Evolutionary conservation across 2,113 vertebrate genomes (phyloP).

Genomic region (Holacanthus passer): DNA sequence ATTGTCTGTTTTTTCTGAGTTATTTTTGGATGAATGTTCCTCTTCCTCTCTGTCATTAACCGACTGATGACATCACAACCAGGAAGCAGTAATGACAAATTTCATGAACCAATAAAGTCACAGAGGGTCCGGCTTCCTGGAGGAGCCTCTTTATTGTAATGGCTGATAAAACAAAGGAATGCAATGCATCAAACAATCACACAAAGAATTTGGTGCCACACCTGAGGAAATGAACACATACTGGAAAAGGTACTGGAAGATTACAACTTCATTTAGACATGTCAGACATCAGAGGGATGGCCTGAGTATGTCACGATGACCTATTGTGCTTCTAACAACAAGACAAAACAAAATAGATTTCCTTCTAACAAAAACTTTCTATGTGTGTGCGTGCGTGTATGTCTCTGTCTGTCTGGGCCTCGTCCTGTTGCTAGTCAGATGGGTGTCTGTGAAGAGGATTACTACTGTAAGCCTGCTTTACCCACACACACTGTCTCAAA

Average conservation of each 20-base stretch:
- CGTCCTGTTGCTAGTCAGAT: conserved; percentile 83
- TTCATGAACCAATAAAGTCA: conserved; percentile 77
- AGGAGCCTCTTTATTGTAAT: conserved; percentile 46
- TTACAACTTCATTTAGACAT: conserved; percentile 22
- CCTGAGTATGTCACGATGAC: neutral
- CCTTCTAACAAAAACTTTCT: conserved; percentile 46
- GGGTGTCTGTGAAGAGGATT: conserved; percentile 87
- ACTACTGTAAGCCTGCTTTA: conserved; percentile 85
- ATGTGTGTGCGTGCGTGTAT: neutral
- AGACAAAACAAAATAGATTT: conserved; percentile 57
- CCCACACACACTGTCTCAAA: conserved; percentile 79
- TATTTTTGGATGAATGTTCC: conserved; percentile 72
- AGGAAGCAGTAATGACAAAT: conserved; percentile 78
- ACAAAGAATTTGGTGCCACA: conserved; percentile 46
- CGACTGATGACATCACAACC: conserved; percentile 70
- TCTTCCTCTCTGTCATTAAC: conserved; percentile 76
- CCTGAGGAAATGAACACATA: conserved; percentile 47
- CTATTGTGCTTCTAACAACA: conserved; percentile 45
- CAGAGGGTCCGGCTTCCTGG: conserved; percentile 55
- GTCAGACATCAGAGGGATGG: conserved; percentile 14
- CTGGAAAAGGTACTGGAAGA: conserved; percentile 39
- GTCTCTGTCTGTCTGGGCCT: conserved; percentile 66
- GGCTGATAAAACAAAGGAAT: conserved; percentile 37
- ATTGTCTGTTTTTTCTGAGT: conserved; percentile 52
- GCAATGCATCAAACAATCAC: neutral